These are phyloP conservation scores for Drosophila greeni DNA, from an alignment of 2,888 invertebrate genomes.

Conservation along the genomic window DNA sequence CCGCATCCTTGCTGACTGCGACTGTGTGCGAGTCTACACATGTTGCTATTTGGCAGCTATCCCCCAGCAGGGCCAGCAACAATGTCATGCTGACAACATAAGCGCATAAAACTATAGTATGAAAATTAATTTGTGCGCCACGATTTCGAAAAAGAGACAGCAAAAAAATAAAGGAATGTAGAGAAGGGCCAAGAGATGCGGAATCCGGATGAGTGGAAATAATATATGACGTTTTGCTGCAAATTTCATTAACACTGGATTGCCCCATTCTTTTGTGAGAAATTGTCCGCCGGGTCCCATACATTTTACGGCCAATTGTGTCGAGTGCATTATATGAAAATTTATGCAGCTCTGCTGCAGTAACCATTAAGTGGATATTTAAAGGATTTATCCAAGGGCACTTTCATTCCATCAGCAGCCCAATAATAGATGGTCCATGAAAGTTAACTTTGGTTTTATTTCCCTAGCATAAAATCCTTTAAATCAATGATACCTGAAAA, in stretches of 20 bases:
- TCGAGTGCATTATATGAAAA: slow-evolving; percentile 45
- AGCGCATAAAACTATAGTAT: slow-evolving; percentile 53
- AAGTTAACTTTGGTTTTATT: neutral
- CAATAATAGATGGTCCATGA: slow-evolving; percentile 20
- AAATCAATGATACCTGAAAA: neutral
- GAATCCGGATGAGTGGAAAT: slow-evolving; percentile 17
- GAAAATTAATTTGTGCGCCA: slow-evolving; percentile 62
- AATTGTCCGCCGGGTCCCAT: slow-evolving; percentile 27
- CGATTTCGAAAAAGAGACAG: slow-evolving; percentile 35
- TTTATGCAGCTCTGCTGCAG: slow-evolving; percentile 30
- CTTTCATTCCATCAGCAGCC: slow-evolving; percentile 20
- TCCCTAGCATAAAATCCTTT: neutral
- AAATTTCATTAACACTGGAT: slow-evolving; percentile 51
- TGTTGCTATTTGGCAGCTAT: slow-evolving; percentile 48
- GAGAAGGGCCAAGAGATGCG: slow-evolving; percentile 1
- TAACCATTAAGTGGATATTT: slow-evolving; percentile 20
- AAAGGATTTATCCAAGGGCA: slow-evolving; percentile 28
- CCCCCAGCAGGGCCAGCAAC: slow-evolving; percentile 39
- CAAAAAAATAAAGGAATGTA: neutral
- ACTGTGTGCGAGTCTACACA: slow-evolving; percentile 46
- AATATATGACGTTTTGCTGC: slow-evolving; percentile 36
- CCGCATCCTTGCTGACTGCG: slow-evolving; percentile 20
- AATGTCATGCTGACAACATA: slow-evolving; percentile 66
- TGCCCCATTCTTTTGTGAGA: slow-evolving; percentile 37
- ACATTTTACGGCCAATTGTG: slow-evolving; percentile 42